Percentiles rank a stretch among this genome's conserved stretches.
phyloP scores from a whole-genome alignment of 2,113 vertebrate genomes.

The Mungos mungo region DNA sequence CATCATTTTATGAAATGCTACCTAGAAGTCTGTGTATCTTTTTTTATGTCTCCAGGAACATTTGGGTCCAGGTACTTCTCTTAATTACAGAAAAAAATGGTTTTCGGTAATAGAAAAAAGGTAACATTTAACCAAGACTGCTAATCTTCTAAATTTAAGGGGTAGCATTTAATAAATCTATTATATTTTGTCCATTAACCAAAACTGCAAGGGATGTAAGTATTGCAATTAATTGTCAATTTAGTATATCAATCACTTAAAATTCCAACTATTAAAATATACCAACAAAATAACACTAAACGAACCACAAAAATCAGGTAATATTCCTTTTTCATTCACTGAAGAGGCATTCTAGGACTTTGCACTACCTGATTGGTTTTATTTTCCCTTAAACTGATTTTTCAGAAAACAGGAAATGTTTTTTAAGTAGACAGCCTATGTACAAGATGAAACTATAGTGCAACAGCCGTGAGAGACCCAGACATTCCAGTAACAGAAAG shows the following conservation, averaged over 20 bases:
- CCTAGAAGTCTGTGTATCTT: not conserved
- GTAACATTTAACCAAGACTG: conserved; percentile 36
- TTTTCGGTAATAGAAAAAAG: not conserved
- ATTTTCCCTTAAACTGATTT: not conserved
- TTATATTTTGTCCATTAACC: conserved; percentile 15
- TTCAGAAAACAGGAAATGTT: not conserved
- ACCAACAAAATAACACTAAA: conserved; percentile 1
- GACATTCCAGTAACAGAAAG: not conserved
- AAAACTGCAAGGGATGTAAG: not conserved
- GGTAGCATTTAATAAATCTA: not conserved
- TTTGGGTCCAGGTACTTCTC: not conserved
- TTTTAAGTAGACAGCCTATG: not conserved
- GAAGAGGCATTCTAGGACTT: not conserved
- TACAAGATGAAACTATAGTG: not conserved
- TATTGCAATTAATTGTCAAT: not conserved
- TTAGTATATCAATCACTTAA: not conserved
- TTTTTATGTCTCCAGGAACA: conserved; percentile 21
- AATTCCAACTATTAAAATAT: conserved; percentile 26
- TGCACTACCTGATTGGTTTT: not conserved
- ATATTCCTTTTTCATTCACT: not conserved
- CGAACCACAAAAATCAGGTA: not conserved
- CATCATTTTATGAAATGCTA: conserved; percentile 4
- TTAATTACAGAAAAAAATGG: conserved; percentile 6
- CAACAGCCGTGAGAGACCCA: not conserved
- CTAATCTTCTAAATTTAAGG: conserved; percentile 21